Evolutionary conservation across 2,113 vertebrate species (phyloP).

Genomic region (Callithrix jacchus): DNA sequence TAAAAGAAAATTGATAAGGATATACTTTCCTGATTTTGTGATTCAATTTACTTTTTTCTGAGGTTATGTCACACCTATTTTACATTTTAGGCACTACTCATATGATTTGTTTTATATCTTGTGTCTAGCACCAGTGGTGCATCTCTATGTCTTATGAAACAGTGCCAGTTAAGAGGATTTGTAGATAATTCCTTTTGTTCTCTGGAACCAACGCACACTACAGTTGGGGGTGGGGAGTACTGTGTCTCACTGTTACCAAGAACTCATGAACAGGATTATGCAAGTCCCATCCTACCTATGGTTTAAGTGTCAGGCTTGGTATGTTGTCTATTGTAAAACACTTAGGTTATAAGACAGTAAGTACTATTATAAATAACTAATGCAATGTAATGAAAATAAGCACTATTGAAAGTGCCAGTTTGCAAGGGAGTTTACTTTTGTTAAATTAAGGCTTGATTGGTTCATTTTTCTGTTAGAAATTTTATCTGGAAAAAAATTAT

Average conservation of each 20-base stretch:
- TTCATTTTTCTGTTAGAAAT: not conserved
- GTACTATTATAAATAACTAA: constrained; percentile 24
- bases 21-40: not conserved
- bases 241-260: not conserved
- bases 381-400: not conserved
- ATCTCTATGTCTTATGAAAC: not conserved
- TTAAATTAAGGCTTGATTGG: not conserved
- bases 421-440: not conserved
- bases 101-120: not conserved
- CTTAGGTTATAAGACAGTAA: not conserved
- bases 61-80: not conserved
- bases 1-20: not conserved
- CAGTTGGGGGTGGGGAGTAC: not conserved
- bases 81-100: not conserved
- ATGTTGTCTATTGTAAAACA: not conserved
- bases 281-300: not conserved
- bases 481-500: not conserved
- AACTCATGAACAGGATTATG: not conserved
- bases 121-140: not conserved
- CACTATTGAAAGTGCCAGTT: not conserved
- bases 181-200: not conserved
- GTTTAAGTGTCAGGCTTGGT: not conserved
- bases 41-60: not conserved
- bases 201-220: not conserved
- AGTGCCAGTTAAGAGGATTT: not conserved